Evolutionary conservation across 2,888 invertebrate genomes (phyloP).

Genomic region (Sminthurides aquaticus): DNA sequence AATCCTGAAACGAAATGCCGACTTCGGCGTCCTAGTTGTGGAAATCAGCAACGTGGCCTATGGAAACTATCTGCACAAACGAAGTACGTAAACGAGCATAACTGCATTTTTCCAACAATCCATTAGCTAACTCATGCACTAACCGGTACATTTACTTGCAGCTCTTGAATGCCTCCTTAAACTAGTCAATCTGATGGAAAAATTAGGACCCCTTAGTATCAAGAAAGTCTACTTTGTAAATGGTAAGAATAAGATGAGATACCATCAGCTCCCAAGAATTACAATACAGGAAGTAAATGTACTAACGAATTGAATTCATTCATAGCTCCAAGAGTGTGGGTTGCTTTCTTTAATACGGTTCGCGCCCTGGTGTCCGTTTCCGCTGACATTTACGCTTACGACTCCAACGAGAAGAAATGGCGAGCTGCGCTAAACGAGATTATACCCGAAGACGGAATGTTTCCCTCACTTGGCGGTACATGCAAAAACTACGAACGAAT

Average conservation of each 20-base stretch:
- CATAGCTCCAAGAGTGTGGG: conserved; percentile 12
- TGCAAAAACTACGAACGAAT: conserved; percentile 3
- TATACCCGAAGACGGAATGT: conserved; percentile 11
- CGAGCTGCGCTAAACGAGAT: conserved; percentile 8
- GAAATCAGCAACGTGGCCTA: conserved; percentile 15
- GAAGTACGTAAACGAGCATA: conserved; percentile 3
- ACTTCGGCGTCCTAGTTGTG: conserved; percentile 10
- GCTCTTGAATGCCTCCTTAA: conserved; percentile 6
- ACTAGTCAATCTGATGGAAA: conserved; percentile 10
- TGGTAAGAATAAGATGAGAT: background rate
- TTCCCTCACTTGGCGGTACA: conserved; percentile 15
- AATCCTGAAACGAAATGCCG: conserved; percentile 13
- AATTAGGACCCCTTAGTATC: conserved; percentile 1
- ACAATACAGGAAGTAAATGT: background rate
- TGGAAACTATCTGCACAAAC: conserved; percentile 14
- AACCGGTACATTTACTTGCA: no score
- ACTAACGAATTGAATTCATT: background rate
- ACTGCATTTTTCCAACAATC: background rate
- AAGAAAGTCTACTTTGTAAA: conserved; percentile 11
- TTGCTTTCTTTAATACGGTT: conserved; percentile 19
- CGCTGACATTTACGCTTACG: conserved; percentile 18
- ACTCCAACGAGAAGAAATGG: conserved; percentile 20
- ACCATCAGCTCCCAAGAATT: background rate
- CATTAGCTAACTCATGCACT: no score
- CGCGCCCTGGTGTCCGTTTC: conserved; percentile 8